Conservation (phyloP, 2,888 invertebrate genomes). For the Cosmopolites sordidus region DNA sequence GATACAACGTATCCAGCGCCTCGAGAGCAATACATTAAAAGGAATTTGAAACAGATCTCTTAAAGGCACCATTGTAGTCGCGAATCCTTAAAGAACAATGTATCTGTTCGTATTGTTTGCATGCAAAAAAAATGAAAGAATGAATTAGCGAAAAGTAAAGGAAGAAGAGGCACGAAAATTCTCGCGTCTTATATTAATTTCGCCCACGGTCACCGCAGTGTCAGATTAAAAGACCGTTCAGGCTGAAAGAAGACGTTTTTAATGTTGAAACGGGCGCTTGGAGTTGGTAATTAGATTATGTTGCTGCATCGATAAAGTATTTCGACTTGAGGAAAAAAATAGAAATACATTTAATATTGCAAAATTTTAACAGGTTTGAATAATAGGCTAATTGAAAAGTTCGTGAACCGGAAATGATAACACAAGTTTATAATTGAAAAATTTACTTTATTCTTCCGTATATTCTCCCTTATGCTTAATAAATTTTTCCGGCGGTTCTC, state of each 20-base stretch:
- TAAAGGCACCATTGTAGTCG: neutral
- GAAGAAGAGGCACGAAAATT: no score
- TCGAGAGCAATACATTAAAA: conserved; percentile 25
- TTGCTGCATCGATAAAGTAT: neutral
- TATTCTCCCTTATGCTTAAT: no score
- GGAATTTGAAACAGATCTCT: conserved; percentile 4
- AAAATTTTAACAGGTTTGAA: no score
- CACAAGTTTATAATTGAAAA: no score
- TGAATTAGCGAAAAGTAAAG: conserved; percentile 8
- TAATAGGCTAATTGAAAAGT: no score
- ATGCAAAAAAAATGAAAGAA: conserved; percentile 1
- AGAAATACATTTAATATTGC: no score
- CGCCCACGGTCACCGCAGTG: conserved; percentile 35
- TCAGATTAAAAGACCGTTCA: conserved; percentile 34
- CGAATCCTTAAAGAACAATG: neutral
- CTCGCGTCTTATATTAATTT: conserved; percentile 35
- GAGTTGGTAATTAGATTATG: neutral
- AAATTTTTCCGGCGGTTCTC: no score
- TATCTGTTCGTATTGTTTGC: neutral
- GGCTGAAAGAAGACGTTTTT: neutral
- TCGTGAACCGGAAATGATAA: no score
- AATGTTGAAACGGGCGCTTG: neutral
- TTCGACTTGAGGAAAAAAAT: neutral
- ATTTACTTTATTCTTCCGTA: no score
- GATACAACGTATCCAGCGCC: conserved; percentile 26